Conservation (phyloP, 2,888 invertebrate species). For the Yponomeuta sedellus region DNA sequence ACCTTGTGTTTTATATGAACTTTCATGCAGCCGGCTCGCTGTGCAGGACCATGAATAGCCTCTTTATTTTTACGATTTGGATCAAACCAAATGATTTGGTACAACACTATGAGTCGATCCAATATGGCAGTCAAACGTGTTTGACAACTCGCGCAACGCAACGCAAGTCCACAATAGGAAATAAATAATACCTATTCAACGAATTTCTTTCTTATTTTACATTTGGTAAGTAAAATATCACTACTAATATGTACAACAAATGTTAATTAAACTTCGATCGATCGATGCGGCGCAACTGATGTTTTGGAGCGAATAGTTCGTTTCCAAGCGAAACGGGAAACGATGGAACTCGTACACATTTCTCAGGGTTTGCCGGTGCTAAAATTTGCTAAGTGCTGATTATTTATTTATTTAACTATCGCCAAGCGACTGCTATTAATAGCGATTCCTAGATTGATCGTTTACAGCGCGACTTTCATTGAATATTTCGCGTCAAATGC, state of each 20-base stretch:
- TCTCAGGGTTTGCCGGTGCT: constrained; percentile 7
- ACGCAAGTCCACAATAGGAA: constrained; percentile 58
- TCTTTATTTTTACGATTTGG: constrained; percentile 27
- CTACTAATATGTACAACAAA: not conserved
- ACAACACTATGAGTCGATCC: constrained; percentile 47
- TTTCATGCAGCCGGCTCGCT: too few relatives aligned
- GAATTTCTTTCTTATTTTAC: constrained; percentile 45
- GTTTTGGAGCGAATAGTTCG: not conserved
- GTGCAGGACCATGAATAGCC: too few relatives aligned
- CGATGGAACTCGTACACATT: not conserved
- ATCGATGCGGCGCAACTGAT: not conserved
- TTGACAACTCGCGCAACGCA: constrained; percentile 59
- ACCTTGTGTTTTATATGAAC: too few relatives aligned
- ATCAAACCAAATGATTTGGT: not conserved
- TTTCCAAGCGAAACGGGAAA: not conserved
- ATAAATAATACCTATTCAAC: constrained; percentile 64
- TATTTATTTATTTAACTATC: not conserved
- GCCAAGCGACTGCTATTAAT: not conserved
- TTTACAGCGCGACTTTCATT: constrained; percentile 4
- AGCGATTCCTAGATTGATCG: not conserved
- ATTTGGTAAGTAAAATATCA: constrained; percentile 52
- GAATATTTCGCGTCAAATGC: not conserved
- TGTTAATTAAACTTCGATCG: not conserved
- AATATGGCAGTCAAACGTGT: constrained; percentile 66
- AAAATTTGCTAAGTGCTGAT: not conserved